phyloP scores from a whole-genome alignment of 2,797 vertebrate species.

The Chanos chanos region DNA sequence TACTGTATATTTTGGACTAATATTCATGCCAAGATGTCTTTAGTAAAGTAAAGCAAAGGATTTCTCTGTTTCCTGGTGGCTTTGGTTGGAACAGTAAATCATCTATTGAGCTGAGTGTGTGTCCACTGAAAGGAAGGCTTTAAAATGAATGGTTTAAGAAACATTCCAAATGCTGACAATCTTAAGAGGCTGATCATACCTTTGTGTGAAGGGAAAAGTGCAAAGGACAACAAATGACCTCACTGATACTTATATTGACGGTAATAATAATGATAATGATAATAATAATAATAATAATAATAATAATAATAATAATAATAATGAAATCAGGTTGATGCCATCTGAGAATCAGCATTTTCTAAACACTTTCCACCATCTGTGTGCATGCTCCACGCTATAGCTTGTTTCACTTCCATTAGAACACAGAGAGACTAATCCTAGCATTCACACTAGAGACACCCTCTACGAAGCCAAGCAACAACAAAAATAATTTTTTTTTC shows the following conservation, averaged over 20 bases:
- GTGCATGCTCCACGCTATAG: too few relatives aligned
- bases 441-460: too few relatives aligned
- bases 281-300: too few relatives aligned
- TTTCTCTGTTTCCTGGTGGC: slow-evolving; percentile 39
- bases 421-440: too few relatives aligned
- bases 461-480: too few relatives aligned
- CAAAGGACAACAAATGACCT: slow-evolving; percentile 55
- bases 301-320: slow-evolving; percentile 25
- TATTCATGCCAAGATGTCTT: slow-evolving; percentile 14
- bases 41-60: slow-evolving; percentile 29
- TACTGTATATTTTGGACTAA: not conserved
- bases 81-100: slow-evolving; percentile 57
- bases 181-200: slow-evolving; percentile 20
- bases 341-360: slow-evolving; percentile 7
- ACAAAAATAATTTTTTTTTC: too few relatives aligned
- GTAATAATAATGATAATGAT: slow-evolving; percentile 33
- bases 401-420: too few relatives aligned
- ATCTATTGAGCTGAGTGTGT: slow-evolving; percentile 22
- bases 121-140: slow-evolving; percentile 35
- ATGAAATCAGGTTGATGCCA: slow-evolving; percentile 6
- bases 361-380: too few relatives aligned
- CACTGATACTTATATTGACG: slow-evolving; percentile 22
- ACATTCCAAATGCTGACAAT: slow-evolving; percentile 39
- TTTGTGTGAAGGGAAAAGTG: slow-evolving; percentile 35
- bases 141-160: slow-evolving; percentile 39